These are phyloP conservation scores for Morpho helenor DNA, from an alignment of 2,888 invertebrate species.

Conservation along the genomic window DNA sequence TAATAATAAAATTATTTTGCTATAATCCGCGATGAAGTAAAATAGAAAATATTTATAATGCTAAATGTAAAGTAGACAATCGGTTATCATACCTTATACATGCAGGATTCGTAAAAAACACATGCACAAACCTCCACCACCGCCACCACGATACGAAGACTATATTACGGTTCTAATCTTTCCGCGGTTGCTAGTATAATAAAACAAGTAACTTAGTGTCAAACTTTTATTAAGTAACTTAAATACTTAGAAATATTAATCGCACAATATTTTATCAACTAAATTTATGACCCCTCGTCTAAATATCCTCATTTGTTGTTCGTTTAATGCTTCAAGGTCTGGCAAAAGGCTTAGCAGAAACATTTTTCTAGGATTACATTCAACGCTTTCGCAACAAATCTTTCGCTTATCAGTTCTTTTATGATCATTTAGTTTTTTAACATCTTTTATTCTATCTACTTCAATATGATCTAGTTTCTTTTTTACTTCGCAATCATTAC, in stretches of 20 bases:
- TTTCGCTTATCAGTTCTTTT: background rate
- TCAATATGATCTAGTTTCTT: background rate
- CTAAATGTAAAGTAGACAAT: too few relatives aligned
- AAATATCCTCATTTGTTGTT: conserved; percentile 6
- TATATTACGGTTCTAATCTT: too few relatives aligned
- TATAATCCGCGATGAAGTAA: too few relatives aligned
- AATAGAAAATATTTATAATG: too few relatives aligned
- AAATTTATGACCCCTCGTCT: conserved; percentile 1
- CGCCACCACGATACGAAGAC: too few relatives aligned
- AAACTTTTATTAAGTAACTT: too few relatives aligned
- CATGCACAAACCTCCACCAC: too few relatives aligned
- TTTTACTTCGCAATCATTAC: background rate
- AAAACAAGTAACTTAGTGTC: too few relatives aligned
- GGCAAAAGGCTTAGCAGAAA: conserved; percentile 6
- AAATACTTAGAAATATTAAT: background rate
- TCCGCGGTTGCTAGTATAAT: too few relatives aligned
- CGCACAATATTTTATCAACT: background rate
- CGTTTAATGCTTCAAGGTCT: background rate
- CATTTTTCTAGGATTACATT: conserved; percentile 10
- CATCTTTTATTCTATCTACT: background rate
- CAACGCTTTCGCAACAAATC: conserved; percentile 2
- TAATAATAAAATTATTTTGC: too few relatives aligned
- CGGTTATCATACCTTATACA: too few relatives aligned
- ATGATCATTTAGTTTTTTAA: background rate
- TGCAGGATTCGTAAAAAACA: too few relatives aligned